A percentile compares a stretch with the other conserved stretches of the same genome.
phyloP scores from a whole-genome alignment of 2,113 vertebrate genomes.

The Trachemys scripta region DNA sequence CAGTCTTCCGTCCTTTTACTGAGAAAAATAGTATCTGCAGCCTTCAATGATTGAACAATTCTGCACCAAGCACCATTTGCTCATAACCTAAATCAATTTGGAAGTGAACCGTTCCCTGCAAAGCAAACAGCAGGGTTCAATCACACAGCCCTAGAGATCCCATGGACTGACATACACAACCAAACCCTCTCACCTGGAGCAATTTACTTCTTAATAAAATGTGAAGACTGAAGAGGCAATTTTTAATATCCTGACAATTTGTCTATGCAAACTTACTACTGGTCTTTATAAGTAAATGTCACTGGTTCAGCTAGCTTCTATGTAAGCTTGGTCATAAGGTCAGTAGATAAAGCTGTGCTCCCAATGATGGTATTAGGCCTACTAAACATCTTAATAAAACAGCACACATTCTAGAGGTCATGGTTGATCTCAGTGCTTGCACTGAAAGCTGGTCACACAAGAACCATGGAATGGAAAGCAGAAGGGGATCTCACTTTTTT shows the following conservation, averaged over 20 bases:
- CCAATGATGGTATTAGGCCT: not conserved
- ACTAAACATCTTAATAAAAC: conserved; percentile 29
- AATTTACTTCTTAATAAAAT: not conserved
- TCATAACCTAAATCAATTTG: not conserved
- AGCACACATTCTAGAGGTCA: not conserved
- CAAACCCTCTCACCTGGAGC: not conserved
- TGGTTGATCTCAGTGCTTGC: not conserved
- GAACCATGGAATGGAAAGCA: not conserved
- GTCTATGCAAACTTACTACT: conserved; percentile 10
- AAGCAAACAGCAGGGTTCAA: not conserved
- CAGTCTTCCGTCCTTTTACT: not conserved
- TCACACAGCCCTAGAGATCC: not conserved
- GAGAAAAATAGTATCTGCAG: not conserved
- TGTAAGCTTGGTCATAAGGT: not conserved
- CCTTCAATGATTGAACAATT: not conserved
- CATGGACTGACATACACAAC: not conserved
- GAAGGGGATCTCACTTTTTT: not conserved
- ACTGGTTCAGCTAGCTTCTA: not conserved
- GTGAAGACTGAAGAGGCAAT: not conserved
- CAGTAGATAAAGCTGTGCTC: not conserved
- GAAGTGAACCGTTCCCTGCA: not conserved
- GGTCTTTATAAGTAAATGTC: not conserved
- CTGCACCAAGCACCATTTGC: not conserved
- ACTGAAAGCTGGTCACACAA: not conserved
- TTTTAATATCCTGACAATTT: conserved; percentile 17